These are phyloP conservation scores for Picathartes gymnocephalus DNA, from an alignment of 2,113 vertebrate genomes.

Conservation along the genomic window DNA sequence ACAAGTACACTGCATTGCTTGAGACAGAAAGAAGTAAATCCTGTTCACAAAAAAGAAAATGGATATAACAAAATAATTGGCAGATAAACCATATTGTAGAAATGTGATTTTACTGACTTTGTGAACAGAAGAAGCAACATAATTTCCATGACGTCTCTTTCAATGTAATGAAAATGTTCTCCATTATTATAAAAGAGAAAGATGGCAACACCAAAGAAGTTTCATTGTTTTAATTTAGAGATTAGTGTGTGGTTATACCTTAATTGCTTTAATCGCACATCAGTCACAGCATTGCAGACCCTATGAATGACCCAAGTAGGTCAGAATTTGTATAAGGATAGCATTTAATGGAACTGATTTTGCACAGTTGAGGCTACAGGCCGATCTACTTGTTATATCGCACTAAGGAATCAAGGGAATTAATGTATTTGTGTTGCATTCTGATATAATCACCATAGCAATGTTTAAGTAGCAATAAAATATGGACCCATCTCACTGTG, in stretches of 20 bases:
- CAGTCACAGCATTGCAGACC: conserved; percentile 25
- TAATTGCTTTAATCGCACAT: conserved; percentile 33
- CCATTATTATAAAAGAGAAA: conserved; percentile 31
- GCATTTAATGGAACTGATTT: conserved; percentile 16
- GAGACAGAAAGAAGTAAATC: conserved; percentile 33
- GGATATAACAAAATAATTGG: background rate
- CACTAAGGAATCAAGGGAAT: background rate
- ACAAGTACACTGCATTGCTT: background rate
- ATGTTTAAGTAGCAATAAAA: background rate
- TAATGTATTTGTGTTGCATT: background rate
- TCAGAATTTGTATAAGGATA: conserved; percentile 20
- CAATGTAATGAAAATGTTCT: conserved; percentile 1
- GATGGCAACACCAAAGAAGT: conserved; percentile 5
- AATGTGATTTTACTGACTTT: conserved; percentile 7
- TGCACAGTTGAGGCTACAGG: background rate
- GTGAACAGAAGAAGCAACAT: background rate
- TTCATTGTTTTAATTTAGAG: background rate
- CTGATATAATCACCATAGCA: background rate
- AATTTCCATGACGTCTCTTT: background rate
- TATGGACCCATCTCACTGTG: background rate
- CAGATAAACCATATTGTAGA: conserved; percentile 10
- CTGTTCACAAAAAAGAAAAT: conserved; percentile 22
- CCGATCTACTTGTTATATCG: background rate
- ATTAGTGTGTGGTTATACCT: conserved; percentile 22
- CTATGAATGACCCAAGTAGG: background rate